Evolutionary conservation across 2,888 invertebrate species (phyloP).

Genomic region (Blastobasis adustella): DNA sequence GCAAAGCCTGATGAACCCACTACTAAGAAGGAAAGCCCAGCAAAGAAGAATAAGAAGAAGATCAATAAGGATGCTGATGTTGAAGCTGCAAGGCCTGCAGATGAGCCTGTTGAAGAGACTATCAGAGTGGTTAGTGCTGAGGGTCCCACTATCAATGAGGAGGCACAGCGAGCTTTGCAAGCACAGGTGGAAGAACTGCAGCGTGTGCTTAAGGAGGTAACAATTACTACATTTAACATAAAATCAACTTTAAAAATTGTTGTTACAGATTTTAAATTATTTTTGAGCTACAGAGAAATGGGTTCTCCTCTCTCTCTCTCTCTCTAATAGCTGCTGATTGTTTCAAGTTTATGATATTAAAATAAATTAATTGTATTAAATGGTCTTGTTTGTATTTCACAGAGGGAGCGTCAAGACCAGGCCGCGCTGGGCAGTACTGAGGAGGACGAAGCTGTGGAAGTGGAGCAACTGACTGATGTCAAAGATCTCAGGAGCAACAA

Average conservation of each 20-base stretch:
- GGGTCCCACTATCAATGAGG: constrained; percentile 57
- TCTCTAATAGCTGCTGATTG: too few relatives aligned
- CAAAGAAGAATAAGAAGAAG: constrained; percentile 60
- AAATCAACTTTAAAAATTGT: constrained; percentile 9
- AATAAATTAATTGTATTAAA: too few relatives aligned
- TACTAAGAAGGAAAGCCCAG: constrained; percentile 63
- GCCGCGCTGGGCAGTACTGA: constrained; percentile 33
- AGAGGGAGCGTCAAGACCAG: constrained; percentile 58
- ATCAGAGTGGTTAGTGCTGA: constrained; percentile 58
- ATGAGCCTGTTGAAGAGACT: constrained; percentile 49
- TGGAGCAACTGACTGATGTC: constrained; percentile 55
- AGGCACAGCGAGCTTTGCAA: constrained; percentile 56
- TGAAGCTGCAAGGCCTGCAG: constrained; percentile 38
- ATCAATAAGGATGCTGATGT: constrained; percentile 61
- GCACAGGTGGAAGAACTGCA: constrained; percentile 67
- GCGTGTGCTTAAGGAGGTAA: constrained; percentile 63
- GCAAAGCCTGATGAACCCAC: constrained; percentile 67
- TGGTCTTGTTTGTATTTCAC: not conserved
- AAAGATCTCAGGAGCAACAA: constrained; percentile 68
- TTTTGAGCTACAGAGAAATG: not conserved
- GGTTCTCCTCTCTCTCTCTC: too few relatives aligned
- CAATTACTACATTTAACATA: not conserved
- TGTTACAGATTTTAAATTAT: constrained; percentile 5
- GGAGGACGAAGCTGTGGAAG: constrained; percentile 40
- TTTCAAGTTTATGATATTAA: too few relatives aligned